Conservation (phyloP, 2,888 invertebrate species). For the Schizotus pectinicornis region DNA sequence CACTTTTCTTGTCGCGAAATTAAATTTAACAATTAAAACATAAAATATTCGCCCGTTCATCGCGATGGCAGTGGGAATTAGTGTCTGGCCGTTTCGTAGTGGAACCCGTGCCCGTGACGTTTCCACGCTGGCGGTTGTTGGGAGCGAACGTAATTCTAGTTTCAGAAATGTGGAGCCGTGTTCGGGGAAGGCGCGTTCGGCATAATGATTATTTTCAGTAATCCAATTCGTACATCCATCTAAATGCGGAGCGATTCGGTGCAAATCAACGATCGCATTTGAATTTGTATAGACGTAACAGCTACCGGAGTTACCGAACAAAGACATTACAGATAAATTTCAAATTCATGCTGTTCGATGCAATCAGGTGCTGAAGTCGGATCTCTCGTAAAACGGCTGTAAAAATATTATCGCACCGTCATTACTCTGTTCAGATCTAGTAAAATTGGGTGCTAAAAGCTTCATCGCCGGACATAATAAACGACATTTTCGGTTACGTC, state of each 20-base stretch:
- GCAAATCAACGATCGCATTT: constrained; percentile 30
- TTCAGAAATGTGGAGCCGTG: neutral
- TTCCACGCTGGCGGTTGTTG: no score
- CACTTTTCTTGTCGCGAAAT: constrained; percentile 8
- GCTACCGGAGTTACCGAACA: constrained; percentile 40
- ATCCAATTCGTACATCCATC: constrained; percentile 16
- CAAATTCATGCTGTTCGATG: constrained; percentile 40
- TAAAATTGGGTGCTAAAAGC: constrained; percentile 38
- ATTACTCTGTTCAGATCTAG: constrained; percentile 33
- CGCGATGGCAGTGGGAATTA: neutral
- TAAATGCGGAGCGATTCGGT: constrained; percentile 17
- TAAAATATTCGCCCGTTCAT: neutral
- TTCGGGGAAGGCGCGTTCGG: neutral
- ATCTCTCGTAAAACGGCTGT: constrained; percentile 44
- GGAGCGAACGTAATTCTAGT: constrained; percentile 3
- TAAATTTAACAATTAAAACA: constrained; percentile 5
- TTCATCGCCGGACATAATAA: constrained; percentile 36
- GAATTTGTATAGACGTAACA: constrained; percentile 40
- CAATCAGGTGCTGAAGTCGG: constrained; percentile 42
- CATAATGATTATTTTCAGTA: constrained; percentile 18
- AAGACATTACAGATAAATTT: constrained; percentile 42
- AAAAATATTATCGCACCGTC: constrained; percentile 45
- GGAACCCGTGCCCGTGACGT: no score
- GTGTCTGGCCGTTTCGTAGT: neutral
- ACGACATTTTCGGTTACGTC: constrained; percentile 34